Evolutionary conservation across 2,888 invertebrate genomes (phyloP).

Genomic region (Cactoblastis cactorum): DNA sequence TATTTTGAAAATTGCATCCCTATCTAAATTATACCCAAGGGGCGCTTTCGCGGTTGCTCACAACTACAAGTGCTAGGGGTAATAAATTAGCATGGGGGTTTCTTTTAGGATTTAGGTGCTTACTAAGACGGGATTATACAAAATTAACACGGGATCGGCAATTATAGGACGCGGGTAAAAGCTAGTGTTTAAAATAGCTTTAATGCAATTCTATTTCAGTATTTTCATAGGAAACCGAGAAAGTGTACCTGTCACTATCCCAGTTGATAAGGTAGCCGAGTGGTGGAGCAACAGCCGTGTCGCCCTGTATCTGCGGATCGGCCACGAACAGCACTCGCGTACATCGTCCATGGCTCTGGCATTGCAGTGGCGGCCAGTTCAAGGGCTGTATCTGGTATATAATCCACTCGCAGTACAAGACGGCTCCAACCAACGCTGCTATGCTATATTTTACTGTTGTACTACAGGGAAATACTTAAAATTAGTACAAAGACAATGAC

Average conservation of each 20-base stretch:
- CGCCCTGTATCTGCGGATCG: slow-evolving; percentile 96
- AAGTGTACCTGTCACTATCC: slow-evolving; percentile 90
- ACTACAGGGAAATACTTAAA: slow-evolving; percentile 33
- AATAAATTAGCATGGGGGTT: too few relatives aligned
- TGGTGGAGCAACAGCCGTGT: slow-evolving; percentile 83
- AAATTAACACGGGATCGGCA: too few relatives aligned
- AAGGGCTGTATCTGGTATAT: slow-evolving; percentile 61
- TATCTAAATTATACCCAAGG: too few relatives aligned
- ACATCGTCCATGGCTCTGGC: slow-evolving; percentile 70
- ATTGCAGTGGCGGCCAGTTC: slow-evolving; percentile 68
- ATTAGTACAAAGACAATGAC: not conserved
- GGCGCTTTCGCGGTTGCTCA: too few relatives aligned
- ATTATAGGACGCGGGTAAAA: too few relatives aligned
- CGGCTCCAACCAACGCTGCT: slow-evolving; percentile 40
- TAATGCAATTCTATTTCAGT: too few relatives aligned
- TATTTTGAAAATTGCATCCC: too few relatives aligned
- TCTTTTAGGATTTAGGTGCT: too few relatives aligned
- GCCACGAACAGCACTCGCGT: slow-evolving; percentile 86
- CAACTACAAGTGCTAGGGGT: too few relatives aligned
- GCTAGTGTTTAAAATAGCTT: not conserved
- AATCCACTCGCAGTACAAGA: slow-evolving; percentile 79
- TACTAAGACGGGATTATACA: too few relatives aligned
- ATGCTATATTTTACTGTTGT: slow-evolving; percentile 51
- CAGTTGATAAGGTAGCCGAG: slow-evolving; percentile 86
- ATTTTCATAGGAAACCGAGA: too few relatives aligned